phyloP scores from a whole-genome alignment of 2,888 invertebrate species.

The Drosophila pseudotakahashii region DNA sequence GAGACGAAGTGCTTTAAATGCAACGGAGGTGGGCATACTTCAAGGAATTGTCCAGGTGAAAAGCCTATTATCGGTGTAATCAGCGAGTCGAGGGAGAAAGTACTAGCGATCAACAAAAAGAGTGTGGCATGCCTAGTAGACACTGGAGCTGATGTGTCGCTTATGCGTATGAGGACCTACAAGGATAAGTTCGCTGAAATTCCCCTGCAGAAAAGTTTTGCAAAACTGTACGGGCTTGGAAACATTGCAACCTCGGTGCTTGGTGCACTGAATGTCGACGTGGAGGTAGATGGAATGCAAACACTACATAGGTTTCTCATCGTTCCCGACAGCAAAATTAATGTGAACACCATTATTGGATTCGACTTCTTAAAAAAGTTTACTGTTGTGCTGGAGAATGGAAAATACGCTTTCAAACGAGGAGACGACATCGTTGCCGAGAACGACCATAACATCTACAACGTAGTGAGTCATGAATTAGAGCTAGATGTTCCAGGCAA shows the following conservation, averaged over 20 bases:
- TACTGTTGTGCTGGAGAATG: constrained; percentile 2
- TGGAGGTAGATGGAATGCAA: neutral
- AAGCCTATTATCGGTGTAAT: neutral
- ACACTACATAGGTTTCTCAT: neutral
- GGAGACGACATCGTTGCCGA: neutral
- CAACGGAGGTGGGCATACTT: neutral
- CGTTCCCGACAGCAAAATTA: neutral
- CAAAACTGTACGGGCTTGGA: neutral
- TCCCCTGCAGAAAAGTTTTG: neutral
- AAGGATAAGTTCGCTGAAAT: neutral
- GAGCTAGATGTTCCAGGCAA: neutral
- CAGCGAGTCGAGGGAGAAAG: constrained; percentile 1
- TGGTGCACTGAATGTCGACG: neutral
- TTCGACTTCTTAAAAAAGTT: neutral
- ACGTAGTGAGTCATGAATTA: constrained; percentile 1
- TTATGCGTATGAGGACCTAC: neutral
- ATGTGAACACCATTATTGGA: neutral
- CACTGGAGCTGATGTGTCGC: neutral
- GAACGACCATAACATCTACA: neutral
- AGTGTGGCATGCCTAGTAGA: neutral
- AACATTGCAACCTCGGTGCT: neutral
- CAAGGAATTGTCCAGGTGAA: neutral
- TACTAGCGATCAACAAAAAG: neutral
- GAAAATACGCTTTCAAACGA: neutral
- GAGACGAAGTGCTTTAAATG: neutral